Evolutionary conservation across 2,797 vertebrate genomes (phyloP).

Genomic region (Catharus ustulatus): DNA sequence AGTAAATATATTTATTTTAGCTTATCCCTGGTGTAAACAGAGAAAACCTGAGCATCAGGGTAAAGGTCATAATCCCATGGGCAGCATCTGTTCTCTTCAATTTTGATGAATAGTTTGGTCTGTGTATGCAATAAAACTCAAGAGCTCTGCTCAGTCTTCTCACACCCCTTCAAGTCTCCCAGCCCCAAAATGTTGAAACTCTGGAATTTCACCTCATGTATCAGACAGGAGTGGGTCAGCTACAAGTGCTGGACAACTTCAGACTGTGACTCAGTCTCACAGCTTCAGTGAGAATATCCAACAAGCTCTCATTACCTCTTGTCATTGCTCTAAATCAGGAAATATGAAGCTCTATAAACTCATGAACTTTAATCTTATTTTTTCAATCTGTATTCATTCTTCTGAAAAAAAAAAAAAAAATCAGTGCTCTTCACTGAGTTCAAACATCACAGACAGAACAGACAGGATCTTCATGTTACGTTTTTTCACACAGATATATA

Average conservation of each 20-base stretch:
- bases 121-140: background rate
- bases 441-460: background rate
- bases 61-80: conserved; percentile 46
- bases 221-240: background rate
- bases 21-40: conserved; percentile 32
- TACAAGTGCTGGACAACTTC: background rate
- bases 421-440: background rate
- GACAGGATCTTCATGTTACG: background rate
- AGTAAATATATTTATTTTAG: conserved; percentile 57
- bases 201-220: background rate
- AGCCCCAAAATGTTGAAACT: background rate
- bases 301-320: background rate
- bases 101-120: conserved; percentile 19
- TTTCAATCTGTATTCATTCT: background rate
- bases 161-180: background rate
- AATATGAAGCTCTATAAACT: background rate
- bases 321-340: background rate
- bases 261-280: background rate
- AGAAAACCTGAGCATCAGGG: conserved; percentile 60
- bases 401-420: background rate
- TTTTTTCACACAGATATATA: background rate
- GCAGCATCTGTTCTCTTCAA: conserved; percentile 8
- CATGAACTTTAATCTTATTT: background rate
- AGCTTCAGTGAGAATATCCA: background rate
- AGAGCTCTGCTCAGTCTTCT: background rate